Conservation (phyloP, 2,888 invertebrate genomes). For the Boloria euphrosyne region DNA sequence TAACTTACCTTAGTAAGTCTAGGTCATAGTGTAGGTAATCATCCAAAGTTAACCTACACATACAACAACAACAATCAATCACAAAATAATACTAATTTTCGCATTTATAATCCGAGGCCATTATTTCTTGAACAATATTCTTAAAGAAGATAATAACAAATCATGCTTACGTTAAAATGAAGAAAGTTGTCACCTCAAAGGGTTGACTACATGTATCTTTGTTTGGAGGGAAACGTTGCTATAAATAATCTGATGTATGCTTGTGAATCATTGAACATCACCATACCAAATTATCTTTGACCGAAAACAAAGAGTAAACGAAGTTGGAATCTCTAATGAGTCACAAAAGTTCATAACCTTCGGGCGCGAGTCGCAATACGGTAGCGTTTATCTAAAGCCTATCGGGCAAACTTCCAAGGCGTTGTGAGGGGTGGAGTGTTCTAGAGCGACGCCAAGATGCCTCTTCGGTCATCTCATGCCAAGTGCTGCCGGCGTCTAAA, state of each 20-base stretch:
- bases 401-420: conserved; percentile 74
- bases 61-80: too few species aligned
- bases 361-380: conserved; percentile 55
- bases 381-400: conserved; percentile 64
- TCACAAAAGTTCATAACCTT: conserved; percentile 32
- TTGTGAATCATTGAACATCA: conserved; percentile 30
- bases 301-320: conserved; percentile 25
- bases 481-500: conserved; percentile 51
- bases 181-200: conserved; percentile 4
- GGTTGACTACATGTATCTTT: conserved; percentile 22
- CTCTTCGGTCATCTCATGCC: conserved; percentile 57
- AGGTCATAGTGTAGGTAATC: too few species aligned
- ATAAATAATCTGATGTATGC: conserved; percentile 32
- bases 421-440: conserved; percentile 52
- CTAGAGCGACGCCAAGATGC: conserved; percentile 53
- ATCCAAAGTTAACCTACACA: too few species aligned
- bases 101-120: too few species aligned
- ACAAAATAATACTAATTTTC: too few species aligned
- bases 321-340: conserved; percentile 33
- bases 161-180: neutral
- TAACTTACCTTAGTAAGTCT: too few species aligned
- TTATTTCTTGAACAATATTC: neutral
- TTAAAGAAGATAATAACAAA: neutral
- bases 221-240: conserved; percentile 21
- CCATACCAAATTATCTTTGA: conserved; percentile 29